These are phyloP conservation scores for Marisa cornuarietis DNA, from an alignment of 1,140 invertebrate species.

Conservation along the genomic window DNA sequence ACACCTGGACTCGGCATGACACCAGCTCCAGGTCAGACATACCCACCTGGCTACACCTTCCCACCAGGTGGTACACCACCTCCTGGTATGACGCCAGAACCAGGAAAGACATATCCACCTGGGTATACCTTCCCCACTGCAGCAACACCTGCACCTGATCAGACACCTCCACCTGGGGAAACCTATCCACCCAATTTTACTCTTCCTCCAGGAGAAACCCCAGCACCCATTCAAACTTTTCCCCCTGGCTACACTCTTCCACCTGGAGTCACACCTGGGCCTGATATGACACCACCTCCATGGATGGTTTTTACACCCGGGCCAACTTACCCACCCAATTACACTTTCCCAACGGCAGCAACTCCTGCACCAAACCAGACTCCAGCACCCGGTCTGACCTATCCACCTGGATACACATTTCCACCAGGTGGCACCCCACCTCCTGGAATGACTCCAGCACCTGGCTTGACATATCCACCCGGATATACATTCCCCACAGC, in stretches of 20 bases:
- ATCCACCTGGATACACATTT: constrained; percentile 25
- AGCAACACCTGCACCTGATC: too few species aligned
- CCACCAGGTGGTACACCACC: background rate
- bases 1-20: background rate
- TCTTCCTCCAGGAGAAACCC: constrained; percentile 34
- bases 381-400: constrained; percentile 27
- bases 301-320: constrained; percentile 1
- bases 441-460: constrained; percentile 36
- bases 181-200: constrained; percentile 27
- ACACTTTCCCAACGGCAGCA: constrained; percentile 34
- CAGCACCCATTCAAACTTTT: constrained; percentile 30
- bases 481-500: constrained; percentile 30
- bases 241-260: constrained; percentile 40
- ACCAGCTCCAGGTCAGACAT: constrained; percentile 8
- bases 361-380: constrained; percentile 29
- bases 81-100: background rate
- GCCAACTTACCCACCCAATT: constrained; percentile 29
- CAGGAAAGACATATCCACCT: background rate
- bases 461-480: constrained; percentile 18
- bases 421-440: constrained; percentile 31
- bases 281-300: constrained; percentile 32
- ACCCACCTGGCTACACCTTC: background rate
- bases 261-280: constrained; percentile 26
- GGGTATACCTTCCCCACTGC: too few species aligned
- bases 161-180: background rate